Evolutionary conservation across 2,113 vertebrate genomes (phyloP).

Genomic region (Sphaerodactylus townsendi): DNA sequence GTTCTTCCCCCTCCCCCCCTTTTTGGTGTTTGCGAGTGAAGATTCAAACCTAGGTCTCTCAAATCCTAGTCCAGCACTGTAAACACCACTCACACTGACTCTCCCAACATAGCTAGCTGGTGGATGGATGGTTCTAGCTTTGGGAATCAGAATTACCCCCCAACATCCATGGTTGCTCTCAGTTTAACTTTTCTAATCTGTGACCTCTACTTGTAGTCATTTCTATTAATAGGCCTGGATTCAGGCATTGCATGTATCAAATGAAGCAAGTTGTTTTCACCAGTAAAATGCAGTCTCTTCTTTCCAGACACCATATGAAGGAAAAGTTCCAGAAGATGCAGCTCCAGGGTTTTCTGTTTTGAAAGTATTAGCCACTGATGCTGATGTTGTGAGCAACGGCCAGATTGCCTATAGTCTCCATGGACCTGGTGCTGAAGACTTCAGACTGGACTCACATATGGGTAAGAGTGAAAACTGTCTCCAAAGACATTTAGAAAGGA

Average conservation of each 20-base stretch:
- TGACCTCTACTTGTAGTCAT: background rate
- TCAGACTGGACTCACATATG: slow-evolving; percentile 85
- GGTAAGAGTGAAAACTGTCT: slow-evolving; percentile 75
- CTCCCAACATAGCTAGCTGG: background rate
- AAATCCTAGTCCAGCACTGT: too few relatives aligned
- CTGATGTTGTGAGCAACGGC: slow-evolving; percentile 85
- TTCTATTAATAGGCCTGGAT: background rate
- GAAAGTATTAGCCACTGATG: slow-evolving; percentile 87
- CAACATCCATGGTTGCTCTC: background rate
- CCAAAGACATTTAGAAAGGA: background rate
- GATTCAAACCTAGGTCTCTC: too few relatives aligned
- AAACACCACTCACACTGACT: too few relatives aligned
- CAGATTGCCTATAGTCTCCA: slow-evolving; percentile 90
- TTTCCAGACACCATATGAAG: slow-evolving; percentile 84
- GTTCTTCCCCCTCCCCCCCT: too few relatives aligned
- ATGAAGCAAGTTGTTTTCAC: background rate
- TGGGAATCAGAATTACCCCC: background rate
- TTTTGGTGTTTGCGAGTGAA: too few relatives aligned
- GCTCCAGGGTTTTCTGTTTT: slow-evolving; percentile 79
- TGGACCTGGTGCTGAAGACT: slow-evolving; percentile 86
- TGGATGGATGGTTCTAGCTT: background rate
- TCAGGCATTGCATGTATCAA: background rate
- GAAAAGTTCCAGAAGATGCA: slow-evolving; percentile 87
- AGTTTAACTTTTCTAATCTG: background rate
- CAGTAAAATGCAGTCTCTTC: slow-evolving; percentile 27